Evolutionary conservation across 1,140 invertebrate species (phyloP).

Genomic region (Drosophila nikananu): DNA sequence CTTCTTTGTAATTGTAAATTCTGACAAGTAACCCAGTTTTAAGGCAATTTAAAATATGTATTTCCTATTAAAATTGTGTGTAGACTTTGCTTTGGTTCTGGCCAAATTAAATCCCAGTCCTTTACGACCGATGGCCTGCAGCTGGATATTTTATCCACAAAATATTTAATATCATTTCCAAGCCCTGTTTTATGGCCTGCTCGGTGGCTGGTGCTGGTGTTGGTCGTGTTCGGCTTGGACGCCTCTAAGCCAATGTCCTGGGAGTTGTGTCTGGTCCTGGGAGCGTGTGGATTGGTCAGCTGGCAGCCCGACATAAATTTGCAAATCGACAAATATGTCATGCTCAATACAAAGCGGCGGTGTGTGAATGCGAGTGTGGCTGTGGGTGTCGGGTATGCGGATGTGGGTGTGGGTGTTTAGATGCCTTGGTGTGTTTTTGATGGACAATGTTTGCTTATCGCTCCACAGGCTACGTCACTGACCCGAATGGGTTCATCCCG

Average conservation of each 20-base stretch:
- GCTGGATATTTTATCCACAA: constrained; percentile 60
- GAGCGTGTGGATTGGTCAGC: constrained; percentile 13
- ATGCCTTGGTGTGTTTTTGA: constrained; percentile 77
- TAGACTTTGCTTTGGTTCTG: constrained; percentile 7
- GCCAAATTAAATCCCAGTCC: neutral
- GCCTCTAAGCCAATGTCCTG: constrained; percentile 45
- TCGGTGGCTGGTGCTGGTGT: constrained; percentile 28
- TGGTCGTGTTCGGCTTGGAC: constrained; percentile 33
- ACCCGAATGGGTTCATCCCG: constrained; percentile 37
- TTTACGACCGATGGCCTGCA: neutral
- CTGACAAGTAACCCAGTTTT: neutral
- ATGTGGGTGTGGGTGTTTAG: constrained; percentile 31
- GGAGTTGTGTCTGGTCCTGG: constrained; percentile 11
- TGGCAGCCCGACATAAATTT: constrained; percentile 68
- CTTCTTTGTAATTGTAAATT: neutral
- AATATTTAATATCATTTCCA: constrained; percentile 70
- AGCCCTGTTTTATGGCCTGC: constrained; percentile 38
- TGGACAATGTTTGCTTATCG: constrained; percentile 82
- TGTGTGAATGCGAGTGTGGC: constrained; percentile 28
- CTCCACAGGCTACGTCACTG: constrained; percentile 51
- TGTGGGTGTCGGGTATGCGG: constrained; percentile 15
- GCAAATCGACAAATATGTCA: constrained; percentile 82
- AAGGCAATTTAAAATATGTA: constrained; percentile 6
- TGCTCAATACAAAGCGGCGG: constrained; percentile 74
- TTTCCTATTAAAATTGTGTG: constrained; percentile 10